Base-by-base conservation (phyloP, 2,797 vertebrate genomes). In the Garrulus glandarius region DNA sequence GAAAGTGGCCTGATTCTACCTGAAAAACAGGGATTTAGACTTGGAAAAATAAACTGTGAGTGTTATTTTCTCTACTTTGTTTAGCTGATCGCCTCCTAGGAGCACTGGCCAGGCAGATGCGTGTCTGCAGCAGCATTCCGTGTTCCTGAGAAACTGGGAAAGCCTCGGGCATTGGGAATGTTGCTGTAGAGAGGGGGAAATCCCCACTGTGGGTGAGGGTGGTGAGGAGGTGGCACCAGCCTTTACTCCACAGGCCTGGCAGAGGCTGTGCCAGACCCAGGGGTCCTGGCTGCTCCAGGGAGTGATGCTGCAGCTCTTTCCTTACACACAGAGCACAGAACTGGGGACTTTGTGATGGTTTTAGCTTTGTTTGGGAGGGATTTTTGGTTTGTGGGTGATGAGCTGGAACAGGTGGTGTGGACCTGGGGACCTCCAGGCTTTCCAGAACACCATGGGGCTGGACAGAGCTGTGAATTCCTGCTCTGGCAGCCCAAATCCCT, bases 371-470 rank as follows among this genome's bases (percentile, higher is more conserved):
- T 24, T 27, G 2, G 1, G 9, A 15, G 8, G 5, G 3, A 7
- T 32, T 68, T 69, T 74, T 15, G 10, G 20, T 47, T 46, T 46
- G 23, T 17, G 56, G 30, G 4, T 30, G 44, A 23, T 30, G 15
- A 68, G 53, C 13, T 9, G 37, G 37, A 37, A 37, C 37, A 37
- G 37, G 12, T 37, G 37, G 11, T 37, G 18, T 43, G 21, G 49
- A 60, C 10, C 34, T 6, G 20, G 37, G 27, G 15, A 34, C 13
- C 6, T 24, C 61, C 19, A 17, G 27, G 14, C 16, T 67, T 2
- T 5, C 11, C 3, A 29, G 36, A 87, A 8, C 47, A 6, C 50
- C 1, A 3, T 1, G 0, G 19, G 20, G 55, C 36, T 50, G 50
- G 23, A 22, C 15, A 46, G 56, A 75, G 18, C 17, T 20, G 2